Conservation (phyloP, 2,113 vertebrate genomes). For the Podocnemis expansa region DNA sequence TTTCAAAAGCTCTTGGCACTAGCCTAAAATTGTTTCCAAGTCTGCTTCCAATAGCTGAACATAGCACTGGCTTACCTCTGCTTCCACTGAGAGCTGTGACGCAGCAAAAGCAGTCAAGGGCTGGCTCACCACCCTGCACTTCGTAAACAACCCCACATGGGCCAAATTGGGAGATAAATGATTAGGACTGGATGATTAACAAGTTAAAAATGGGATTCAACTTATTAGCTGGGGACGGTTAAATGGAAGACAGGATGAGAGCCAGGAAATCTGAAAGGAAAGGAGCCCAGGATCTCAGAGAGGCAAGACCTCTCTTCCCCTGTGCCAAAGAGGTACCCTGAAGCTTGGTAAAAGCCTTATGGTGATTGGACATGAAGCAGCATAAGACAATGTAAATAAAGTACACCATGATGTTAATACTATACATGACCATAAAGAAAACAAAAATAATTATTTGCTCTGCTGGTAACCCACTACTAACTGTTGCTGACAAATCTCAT, state of each 20-base stretch:
- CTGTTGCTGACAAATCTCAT: background rate
- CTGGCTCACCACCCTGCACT: background rate
- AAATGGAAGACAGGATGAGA: background rate
- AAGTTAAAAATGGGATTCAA: background rate
- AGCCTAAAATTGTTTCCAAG: background rate
- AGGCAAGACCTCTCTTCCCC: background rate
- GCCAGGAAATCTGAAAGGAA: background rate
- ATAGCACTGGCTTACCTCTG: rapidly evolving
- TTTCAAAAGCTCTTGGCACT: background rate
- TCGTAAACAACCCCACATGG: background rate
- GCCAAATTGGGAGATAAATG: background rate
- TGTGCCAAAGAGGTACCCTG: background rate
- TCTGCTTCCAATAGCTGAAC: background rate
- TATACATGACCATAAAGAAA: background rate
- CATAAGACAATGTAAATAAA: background rate
- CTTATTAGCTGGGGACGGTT: background rate
- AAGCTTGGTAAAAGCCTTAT: background rate
- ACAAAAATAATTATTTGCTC: background rate
- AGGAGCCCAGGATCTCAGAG: background rate
- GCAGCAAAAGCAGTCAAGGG: background rate
- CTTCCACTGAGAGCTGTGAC: background rate
- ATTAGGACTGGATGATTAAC: background rate
- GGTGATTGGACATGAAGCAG: background rate
- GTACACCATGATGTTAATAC: background rate
- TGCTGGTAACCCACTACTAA: background rate